These are phyloP conservation scores for Hemiscyllium ocellatum DNA, from an alignment of 2,113 vertebrate genomes.

Conservation along the genomic window DNA sequence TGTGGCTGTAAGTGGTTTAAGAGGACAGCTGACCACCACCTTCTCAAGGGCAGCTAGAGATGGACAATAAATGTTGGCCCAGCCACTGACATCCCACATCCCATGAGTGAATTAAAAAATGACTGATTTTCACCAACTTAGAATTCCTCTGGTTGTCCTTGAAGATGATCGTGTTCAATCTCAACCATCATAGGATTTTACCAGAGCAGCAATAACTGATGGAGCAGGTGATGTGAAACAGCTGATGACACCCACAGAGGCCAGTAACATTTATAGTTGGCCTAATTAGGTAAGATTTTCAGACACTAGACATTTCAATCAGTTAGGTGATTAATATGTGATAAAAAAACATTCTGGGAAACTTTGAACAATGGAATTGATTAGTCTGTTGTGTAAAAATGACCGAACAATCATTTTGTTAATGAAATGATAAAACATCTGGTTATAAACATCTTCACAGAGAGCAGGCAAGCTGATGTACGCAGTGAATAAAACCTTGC, in stretches of 20 bases:
- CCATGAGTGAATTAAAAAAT: too few species aligned
- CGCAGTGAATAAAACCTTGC: too few species aligned
- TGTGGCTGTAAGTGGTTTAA: too few species aligned
- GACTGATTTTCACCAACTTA: neutral
- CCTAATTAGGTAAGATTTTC: neutral
- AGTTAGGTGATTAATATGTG: neutral
- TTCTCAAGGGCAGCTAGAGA: too few species aligned
- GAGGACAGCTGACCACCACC: too few species aligned
- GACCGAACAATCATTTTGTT: neutral
- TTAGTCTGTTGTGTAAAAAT: slow-evolving; percentile 9
- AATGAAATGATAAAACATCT: neutral
- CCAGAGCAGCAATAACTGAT: neutral
- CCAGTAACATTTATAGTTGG: neutral
- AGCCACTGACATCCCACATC: too few species aligned
- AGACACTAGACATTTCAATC: neutral
- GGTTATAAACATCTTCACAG: neutral
- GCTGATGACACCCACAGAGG: neutral
- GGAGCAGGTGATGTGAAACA: neutral
- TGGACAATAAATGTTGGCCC: too few species aligned
- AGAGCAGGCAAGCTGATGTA: neutral
- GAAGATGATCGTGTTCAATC: neutral
- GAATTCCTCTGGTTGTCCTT: neutral
- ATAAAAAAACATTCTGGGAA: neutral
- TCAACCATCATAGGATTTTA: neutral
- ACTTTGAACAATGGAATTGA: neutral